Evolutionary conservation across 2,797 vertebrate genomes (phyloP).

Genomic region (Halcyon badia): DNA sequence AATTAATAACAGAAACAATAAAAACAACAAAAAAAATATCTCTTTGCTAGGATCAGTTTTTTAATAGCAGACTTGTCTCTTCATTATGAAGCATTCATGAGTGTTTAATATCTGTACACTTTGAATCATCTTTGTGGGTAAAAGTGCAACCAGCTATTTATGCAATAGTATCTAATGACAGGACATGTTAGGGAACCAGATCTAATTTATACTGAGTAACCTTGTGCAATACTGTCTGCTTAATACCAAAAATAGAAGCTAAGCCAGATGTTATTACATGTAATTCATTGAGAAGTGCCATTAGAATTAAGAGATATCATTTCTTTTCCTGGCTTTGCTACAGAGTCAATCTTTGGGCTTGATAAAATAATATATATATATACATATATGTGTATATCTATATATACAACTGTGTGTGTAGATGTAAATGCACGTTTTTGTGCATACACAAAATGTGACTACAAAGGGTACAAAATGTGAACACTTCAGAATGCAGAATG

Average conservation of each 20-base stretch:
- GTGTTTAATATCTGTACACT: not conserved
- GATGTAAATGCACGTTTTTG: not conserved
- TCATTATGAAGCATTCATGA: not conserved
- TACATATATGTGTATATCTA: rapidly evolving
- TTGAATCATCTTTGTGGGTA: not conserved
- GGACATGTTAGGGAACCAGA: not conserved
- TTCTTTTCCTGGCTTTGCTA: not conserved
- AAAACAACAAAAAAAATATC: not conserved
- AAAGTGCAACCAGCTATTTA: not conserved
- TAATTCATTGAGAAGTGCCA: not conserved
- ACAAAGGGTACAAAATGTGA: not conserved
- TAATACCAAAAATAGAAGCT: constrained; percentile 22
- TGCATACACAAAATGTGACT: not conserved
- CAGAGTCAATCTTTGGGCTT: not conserved
- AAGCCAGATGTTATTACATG: not conserved
- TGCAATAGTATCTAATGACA: not conserved
- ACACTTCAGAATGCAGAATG: not conserved
- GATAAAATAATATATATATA: not conserved
- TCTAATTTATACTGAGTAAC: constrained; percentile 24
- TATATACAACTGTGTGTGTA: not conserved
- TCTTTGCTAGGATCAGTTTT: not conserved
- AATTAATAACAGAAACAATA: not conserved
- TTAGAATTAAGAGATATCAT: not conserved
- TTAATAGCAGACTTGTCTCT: not conserved
- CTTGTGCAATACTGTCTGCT: constrained; percentile 10